phyloP scores from a whole-genome alignment of 2,888 invertebrate genomes.

The Dasypolia templi region DNA sequence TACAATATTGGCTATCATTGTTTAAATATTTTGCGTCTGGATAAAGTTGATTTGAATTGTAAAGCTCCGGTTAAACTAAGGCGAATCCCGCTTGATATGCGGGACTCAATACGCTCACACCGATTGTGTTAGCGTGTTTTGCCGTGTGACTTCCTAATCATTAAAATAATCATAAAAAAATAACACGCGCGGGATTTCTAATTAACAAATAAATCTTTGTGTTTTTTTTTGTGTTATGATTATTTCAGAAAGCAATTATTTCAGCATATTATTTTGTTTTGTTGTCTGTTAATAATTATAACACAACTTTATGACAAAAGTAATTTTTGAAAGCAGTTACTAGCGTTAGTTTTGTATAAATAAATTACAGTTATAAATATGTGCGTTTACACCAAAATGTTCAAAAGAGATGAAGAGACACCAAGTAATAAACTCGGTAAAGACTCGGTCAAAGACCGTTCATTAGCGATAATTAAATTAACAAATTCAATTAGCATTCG shows the following conservation, averaged over 20 bases:
- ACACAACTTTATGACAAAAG: neutral
- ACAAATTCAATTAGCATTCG: conserved; percentile 49
- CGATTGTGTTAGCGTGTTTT: too few relatives aligned
- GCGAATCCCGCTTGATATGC: too few relatives aligned
- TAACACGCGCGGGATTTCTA: too few relatives aligned
- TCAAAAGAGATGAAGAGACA: neutral
- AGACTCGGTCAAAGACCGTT: neutral
- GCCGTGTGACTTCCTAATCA: too few relatives aligned
- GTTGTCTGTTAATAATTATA: neutral
- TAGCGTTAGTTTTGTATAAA: neutral
- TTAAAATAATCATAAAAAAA: too few relatives aligned
- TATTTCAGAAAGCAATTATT: conserved; percentile 3
- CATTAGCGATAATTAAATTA: conserved; percentile 26
- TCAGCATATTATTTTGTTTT: neutral
- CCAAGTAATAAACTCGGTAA: neutral
- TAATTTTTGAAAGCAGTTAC: neutral
- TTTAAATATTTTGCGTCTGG: neutral
- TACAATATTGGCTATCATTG: neutral
- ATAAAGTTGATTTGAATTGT: too few relatives aligned
- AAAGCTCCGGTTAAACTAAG: too few relatives aligned
- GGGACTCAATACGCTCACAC: too few relatives aligned
- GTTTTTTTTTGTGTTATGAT: neutral
- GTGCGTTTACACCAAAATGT: neutral
- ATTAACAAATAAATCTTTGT: neutral
- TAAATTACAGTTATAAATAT: too few relatives aligned